Conservation (phyloP, 2,888 invertebrate species). For the Pammene fasciana region DNA sequence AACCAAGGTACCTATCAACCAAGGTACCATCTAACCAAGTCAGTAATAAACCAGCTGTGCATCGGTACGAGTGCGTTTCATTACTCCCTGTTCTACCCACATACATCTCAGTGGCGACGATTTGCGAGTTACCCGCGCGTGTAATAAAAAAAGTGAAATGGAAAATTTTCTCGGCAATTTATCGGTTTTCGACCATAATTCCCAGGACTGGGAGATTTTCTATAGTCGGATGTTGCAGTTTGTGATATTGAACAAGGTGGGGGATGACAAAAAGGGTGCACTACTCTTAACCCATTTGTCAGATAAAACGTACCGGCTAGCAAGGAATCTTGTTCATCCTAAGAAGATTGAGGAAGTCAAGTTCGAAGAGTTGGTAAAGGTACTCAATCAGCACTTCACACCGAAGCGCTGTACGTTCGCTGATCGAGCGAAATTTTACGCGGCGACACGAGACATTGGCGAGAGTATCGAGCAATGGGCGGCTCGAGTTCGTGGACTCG, state of each 20-base stretch:
- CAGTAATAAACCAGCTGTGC: too few relatives aligned
- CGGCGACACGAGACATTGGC: not conserved
- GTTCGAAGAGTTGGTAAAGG: conserved; percentile 14
- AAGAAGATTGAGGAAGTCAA: not conserved
- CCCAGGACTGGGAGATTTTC: too few relatives aligned
- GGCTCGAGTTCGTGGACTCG: conserved; percentile 38
- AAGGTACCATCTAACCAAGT: too few relatives aligned
- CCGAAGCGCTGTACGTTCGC: conserved; percentile 32
- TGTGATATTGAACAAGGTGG: not conserved
- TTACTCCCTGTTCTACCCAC: too few relatives aligned
- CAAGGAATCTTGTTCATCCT: not conserved
- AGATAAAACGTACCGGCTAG: not conserved
- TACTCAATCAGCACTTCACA: conserved; percentile 34
- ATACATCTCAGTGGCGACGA: too few relatives aligned
- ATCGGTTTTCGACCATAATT: too few relatives aligned
- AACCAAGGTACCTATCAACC: too few relatives aligned
- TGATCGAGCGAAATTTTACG: conserved; percentile 30
- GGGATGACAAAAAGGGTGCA: not conserved
- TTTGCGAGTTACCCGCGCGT: too few relatives aligned
- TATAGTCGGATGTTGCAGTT: too few relatives aligned
- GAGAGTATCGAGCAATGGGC: conserved; percentile 30
- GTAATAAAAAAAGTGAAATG: too few relatives aligned
- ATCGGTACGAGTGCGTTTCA: too few relatives aligned
- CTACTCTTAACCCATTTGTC: not conserved
- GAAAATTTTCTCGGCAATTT: too few relatives aligned